Percentiles rank a stretch among this genome's conserved stretches.
Conservation (phyloP, 2,113 vertebrate species). For the Miniopterus natalensis region DNA sequence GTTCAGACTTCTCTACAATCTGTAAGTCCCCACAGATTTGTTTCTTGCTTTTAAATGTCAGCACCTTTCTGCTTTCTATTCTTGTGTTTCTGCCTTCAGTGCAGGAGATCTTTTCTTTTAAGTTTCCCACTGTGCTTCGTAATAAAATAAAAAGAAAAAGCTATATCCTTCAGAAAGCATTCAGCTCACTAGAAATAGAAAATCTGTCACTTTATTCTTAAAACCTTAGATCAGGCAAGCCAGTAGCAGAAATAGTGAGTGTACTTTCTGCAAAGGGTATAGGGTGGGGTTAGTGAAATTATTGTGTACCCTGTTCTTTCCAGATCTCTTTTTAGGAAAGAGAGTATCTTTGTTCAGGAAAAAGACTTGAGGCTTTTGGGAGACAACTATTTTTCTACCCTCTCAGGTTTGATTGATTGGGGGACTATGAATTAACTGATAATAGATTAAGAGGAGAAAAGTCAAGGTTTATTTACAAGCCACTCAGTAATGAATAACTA, state of each 20-base stretch:
- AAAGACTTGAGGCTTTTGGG: not conserved
- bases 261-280: conserved; percentile 7
- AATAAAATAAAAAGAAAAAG: conserved; percentile 72
- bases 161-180: conserved; percentile 55
- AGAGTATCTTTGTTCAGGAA: conserved; percentile 25
- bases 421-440: not conserved
- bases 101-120: conserved; percentile 68
- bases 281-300: conserved; percentile 14
- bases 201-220: conserved; percentile 70
- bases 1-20: not conserved
- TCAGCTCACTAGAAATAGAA: conserved; percentile 65
- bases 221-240: conserved; percentile 14
- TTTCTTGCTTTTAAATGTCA: conserved; percentile 72
- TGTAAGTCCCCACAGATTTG: conserved; percentile 61
- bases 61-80: conserved; percentile 51
- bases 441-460: not conserved
- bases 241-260: conserved; percentile 46
- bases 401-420: not conserved
- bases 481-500: not conserved
- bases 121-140: conserved; percentile 61
- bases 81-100: not conserved
- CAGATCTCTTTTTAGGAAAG: conserved; percentile 1
- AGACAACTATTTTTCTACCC: not conserved
- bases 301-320: conserved; percentile 15
- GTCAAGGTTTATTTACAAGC: not conserved